Evolutionary conservation across 2,888 invertebrate genomes (phyloP), one percentile per base, ranked within the genome.

Genomic region (Patella depressa): DNA sequence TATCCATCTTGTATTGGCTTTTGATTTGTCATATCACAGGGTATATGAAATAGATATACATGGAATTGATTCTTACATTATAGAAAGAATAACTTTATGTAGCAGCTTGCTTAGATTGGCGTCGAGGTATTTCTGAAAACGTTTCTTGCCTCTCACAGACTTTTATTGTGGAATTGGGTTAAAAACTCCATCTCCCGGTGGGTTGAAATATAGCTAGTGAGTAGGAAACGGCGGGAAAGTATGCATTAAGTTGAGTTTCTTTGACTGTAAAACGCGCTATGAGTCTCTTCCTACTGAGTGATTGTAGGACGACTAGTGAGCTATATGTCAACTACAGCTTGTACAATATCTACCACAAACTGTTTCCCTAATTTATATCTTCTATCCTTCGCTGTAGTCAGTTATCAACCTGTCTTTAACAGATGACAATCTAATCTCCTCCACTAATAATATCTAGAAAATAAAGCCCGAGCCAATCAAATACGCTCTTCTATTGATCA

Each of bases 381-480:
- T 65, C 24, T 65, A 19, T 65, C 65, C 24, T 65, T 24, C 24
- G 45, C 45, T 45, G 45, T 45, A 45, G 45, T 45, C 45, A 45
- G 45, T 45, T 24, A 24, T 24, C 65, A 65, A 65, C 19, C 65
- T 65, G 65, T 65, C 65, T 19, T 24, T 24, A 24, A 19, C 65
- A 65, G 65, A 65, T 65, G 65, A 65, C 65, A 65, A 65, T 65
- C 65, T 65, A 65, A 65, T 65, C 65, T 65, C 19, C 19, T 12
- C 24, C 65, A 24, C 65, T 65, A 65, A 65, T 65, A 65, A 65
- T 24, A 65, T 65, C 65, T 65, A 24, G 19, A 24, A 65, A 24
- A 19, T 19, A 12, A 65, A 24, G 19, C 24, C 24, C 24, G 19
- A 65, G 14, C 65, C 65, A 65, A 65, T 65, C 65, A 65, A 14